phyloP scores from a whole-genome alignment of 2,113 vertebrate genomes.

The Caranx ignobilis region DNA sequence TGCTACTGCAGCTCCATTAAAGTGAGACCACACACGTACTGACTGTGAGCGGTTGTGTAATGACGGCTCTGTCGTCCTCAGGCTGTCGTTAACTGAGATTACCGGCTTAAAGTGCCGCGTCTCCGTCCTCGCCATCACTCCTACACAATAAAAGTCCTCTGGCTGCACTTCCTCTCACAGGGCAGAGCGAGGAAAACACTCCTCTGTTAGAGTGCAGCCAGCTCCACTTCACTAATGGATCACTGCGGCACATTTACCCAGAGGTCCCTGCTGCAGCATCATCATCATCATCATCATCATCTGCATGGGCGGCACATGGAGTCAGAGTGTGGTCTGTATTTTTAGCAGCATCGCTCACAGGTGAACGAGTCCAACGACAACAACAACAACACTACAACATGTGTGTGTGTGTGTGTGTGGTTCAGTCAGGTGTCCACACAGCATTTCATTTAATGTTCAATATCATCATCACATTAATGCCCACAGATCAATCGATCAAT shows the following conservation, averaged over 20 bases:
- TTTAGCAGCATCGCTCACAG: conserved; percentile 16
- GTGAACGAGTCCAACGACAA: conserved; percentile 6
- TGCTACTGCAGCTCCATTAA: no score
- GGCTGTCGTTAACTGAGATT: not conserved
- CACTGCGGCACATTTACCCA: conserved; percentile 17
- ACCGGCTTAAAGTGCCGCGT: not conserved
- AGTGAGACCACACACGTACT: not conserved
- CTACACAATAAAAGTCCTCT: not conserved
- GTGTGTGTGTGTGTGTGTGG: not conserved
- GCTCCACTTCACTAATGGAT: conserved; percentile 45
- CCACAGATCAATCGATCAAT: no score
- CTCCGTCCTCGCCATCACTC: not conserved
- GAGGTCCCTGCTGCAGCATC: not conserved
- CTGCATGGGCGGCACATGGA: not conserved
- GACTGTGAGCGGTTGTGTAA: not conserved
- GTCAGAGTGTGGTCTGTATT: not conserved
- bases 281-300: not conserved
- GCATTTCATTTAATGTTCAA: no score
- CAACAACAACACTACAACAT: not conserved
- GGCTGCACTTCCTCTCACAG: not conserved
- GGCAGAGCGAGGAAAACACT: no score
- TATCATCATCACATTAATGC: no score
- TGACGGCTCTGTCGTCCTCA: not conserved
- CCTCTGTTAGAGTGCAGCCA: not conserved
- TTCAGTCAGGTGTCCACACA: no score